Evolutionary conservation across 2,888 invertebrate species (phyloP).

Genomic region (Eumacrocentrus americanus): DNA sequence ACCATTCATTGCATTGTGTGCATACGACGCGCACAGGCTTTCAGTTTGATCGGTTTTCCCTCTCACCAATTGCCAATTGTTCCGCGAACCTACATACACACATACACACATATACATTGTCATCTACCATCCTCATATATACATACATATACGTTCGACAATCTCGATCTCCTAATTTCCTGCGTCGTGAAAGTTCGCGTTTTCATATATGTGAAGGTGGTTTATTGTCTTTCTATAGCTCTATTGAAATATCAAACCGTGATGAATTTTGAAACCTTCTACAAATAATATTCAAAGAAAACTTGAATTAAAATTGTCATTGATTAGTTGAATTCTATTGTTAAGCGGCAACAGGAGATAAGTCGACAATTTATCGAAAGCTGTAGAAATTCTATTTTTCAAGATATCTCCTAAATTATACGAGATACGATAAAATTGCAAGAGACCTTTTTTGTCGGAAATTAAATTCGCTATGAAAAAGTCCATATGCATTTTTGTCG

Average conservation of each 20-base stretch:
- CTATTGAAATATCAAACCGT: too few relatives aligned
- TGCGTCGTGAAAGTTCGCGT: neutral
- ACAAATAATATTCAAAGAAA: neutral
- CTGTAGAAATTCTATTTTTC: too few relatives aligned
- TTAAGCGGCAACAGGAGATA: too few relatives aligned
- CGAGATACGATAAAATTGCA: too few relatives aligned
- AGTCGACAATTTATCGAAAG: too few relatives aligned
- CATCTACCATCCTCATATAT: neutral
- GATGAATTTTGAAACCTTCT: too few relatives aligned
- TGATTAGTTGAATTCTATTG: too few relatives aligned
- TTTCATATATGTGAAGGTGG: neutral
- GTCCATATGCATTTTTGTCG: too few relatives aligned
- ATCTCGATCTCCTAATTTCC: slow-evolving; percentile 11
- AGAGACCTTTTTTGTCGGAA: too few relatives aligned
- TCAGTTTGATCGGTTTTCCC: slow-evolving; percentile 15
- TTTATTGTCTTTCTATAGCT: too few relatives aligned
- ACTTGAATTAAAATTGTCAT: neutral
- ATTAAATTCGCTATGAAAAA: too few relatives aligned
- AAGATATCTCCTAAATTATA: too few relatives aligned
- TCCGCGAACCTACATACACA: neutral
- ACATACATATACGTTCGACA: neutral
- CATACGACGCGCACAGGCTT: neutral
- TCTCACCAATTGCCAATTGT: slow-evolving; percentile 13
- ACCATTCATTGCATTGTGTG: neutral
- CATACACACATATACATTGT: neutral